Base-by-base conservation (phyloP, 2,888 invertebrate species). In the Microdon myrmicae region DNA sequence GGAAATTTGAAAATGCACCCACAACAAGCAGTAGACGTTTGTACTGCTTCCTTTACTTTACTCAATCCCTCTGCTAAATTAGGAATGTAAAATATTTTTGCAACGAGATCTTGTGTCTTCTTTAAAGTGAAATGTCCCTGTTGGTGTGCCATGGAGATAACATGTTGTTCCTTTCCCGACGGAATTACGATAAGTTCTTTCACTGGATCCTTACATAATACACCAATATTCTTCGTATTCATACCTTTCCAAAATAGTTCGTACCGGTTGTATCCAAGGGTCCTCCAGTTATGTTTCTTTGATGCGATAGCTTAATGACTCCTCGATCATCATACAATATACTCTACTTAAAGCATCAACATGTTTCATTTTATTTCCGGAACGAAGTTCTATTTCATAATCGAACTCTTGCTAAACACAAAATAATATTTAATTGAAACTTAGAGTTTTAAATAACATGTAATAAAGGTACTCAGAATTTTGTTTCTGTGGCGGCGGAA, bases 1-100 rank as follows among this genome's bases (percentile, higher is more conserved):
- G 67, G 68, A 76, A 77, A 45, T 77, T 77, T 0, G 74, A 73
- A 34, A 74, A 75, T 0, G 49, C 72, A 61, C 75, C 75, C 0
- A 75, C 41, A 0, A 72, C 71, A n/a, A n/a, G n/a, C 0, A 76
- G 67, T 1, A 76, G 70, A 29, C 76, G 64, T 26, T 73, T 72
- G 20, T 74, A 74, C 8, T 55, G 43, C 48, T 74, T 74, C 1
- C 56, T 68, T n/a, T n/a, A n/a, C n/a, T n/a, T n/a, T n/a, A n/a
- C n/a, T n/a, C n/a, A n/a, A n/a, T n/a, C n/a, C n/a, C n/a, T n/a
- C n/a, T n/a, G n/a, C n/a, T n/a, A n/a, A n/a, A n/a, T n/a, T n/a
- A n/a, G n/a, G n/a, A n/a, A n/a, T n/a, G n/a, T n/a, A n/a, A n/a
- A n/a, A 76, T 2, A 72, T 68, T 25, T 66, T 64, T n/a, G 53